Evolutionary conservation across 2,888 invertebrate species (phyloP).

Genomic region (Rotaria magnacalcarata): DNA sequence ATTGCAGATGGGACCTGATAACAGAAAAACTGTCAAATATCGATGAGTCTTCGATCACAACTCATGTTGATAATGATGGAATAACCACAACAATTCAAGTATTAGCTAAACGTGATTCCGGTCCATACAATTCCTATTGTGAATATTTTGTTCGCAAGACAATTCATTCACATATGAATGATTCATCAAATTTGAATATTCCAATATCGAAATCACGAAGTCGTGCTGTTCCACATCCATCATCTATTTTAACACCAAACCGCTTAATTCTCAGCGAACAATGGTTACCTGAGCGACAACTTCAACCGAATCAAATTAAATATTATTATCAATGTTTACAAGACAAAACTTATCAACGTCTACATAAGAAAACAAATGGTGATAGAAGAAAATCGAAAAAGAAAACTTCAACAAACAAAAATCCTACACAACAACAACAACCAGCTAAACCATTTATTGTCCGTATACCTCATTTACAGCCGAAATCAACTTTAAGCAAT

Average conservation of each 20-base stretch:
- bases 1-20: neutral
- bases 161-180: neutral
- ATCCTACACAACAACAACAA: neutral
- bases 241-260: neutral
- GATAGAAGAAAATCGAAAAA: neutral
- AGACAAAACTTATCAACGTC: neutral
- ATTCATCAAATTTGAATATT: neutral
- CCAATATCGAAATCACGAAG: constrained; percentile 11
- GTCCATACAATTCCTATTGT: neutral
- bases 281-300: constrained; percentile 27
- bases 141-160: constrained; percentile 33
- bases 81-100: neutral
- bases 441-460: constrained; percentile 29
- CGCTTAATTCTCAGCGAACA: neutral
- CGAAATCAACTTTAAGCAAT: neutral
- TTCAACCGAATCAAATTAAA: constrained; percentile 31
- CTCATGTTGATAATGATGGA: constrained; percentile 7
- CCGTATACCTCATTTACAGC: constrained; percentile 34
- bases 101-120: constrained; percentile 26
- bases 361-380: neutral
- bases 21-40: neutral
- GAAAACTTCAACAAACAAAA: neutral
- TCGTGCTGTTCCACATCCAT: constrained; percentile 25
- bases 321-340: constrained; percentile 27
- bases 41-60: neutral